Percentiles rank a stretch among this genome's conserved stretches.
Evolutionary conservation across 2,888 invertebrate genomes (phyloP).

Genomic region (Euproctis similis): DNA sequence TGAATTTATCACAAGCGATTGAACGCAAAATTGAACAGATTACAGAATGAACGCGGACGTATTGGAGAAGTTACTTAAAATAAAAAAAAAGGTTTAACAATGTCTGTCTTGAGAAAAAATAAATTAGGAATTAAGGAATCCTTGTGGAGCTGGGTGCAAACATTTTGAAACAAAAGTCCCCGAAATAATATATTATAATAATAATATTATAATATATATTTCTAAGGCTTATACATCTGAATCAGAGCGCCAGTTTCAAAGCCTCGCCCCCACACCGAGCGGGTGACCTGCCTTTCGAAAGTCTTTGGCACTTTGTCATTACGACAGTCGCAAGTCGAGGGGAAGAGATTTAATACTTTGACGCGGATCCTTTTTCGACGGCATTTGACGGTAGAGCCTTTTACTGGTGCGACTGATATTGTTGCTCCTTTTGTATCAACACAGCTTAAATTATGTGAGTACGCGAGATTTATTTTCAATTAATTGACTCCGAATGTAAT

Average conservation of each 20-base stretch:
- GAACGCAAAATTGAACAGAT: constrained; percentile 8
- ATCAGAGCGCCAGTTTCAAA: constrained; percentile 13
- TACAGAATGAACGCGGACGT: constrained; percentile 3
- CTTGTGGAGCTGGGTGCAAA: constrained; percentile 7
- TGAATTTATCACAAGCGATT: constrained; percentile 8
- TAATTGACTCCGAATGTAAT: no score
- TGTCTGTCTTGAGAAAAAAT: constrained; percentile 1
- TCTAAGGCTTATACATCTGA: constrained; percentile 15
- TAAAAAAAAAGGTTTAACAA: constrained; percentile 1
- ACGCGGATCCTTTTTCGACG: constrained; percentile 18
- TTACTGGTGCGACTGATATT: constrained; percentile 5
- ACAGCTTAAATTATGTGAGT: constrained; percentile 2
- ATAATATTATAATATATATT: constrained; percentile 19
- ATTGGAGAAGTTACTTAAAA: constrained; percentile 2
- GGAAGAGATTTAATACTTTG: constrained; percentile 36
- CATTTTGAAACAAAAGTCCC: constrained; percentile 3
- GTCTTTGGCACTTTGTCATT: constrained; percentile 33
- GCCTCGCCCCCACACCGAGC: background rate
- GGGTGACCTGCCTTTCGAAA: constrained; percentile 4
- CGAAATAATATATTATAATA: no score
- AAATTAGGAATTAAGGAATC: constrained; percentile 9
- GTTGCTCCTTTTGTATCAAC: constrained; percentile 7
- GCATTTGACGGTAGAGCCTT: constrained; percentile 10
- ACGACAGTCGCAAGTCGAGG: constrained; percentile 20
- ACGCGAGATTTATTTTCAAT: constrained; percentile 3